phyloP scores from a whole-genome alignment of 2,888 invertebrate species.

The Orthonychiurus folsomi region DNA sequence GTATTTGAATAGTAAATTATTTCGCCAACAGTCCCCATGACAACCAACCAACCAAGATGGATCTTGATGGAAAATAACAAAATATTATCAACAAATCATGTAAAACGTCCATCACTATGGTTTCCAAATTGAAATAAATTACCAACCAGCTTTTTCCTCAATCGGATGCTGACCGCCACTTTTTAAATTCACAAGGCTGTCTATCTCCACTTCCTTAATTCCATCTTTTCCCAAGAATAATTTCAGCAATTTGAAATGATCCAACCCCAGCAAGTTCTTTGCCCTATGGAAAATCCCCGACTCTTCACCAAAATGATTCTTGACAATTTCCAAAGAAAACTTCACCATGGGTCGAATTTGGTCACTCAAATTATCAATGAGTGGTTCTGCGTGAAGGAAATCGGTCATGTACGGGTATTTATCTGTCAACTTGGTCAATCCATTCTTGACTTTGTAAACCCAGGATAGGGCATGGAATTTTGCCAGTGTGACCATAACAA shows the following conservation, averaged over 20 bases:
- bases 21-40: not conserved
- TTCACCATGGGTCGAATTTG: not conserved
- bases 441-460: conserved; percentile 16
- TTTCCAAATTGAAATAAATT: not conserved
- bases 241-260: not conserved
- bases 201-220: not conserved
- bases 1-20: not conserved
- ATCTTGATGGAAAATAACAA: not conserved
- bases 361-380: not conserved
- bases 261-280: not conserved
- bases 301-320: not conserved
- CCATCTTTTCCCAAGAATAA: not conserved
- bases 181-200: no score
- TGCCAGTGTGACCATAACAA: conserved; percentile 17
- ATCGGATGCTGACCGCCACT: no score
- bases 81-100: not conserved
- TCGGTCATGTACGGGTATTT: not conserved
- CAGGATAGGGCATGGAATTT: conserved; percentile 25
- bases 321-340: not conserved
- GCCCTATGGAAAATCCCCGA: not conserved
- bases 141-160: no score
- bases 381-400: not conserved
- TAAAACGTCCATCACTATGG: not conserved
- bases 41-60: not conserved
- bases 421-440: not conserved